These are phyloP conservation scores for Pavo muticus DNA, from an alignment of 2,113 vertebrate species.

Conservation along the genomic window DNA sequence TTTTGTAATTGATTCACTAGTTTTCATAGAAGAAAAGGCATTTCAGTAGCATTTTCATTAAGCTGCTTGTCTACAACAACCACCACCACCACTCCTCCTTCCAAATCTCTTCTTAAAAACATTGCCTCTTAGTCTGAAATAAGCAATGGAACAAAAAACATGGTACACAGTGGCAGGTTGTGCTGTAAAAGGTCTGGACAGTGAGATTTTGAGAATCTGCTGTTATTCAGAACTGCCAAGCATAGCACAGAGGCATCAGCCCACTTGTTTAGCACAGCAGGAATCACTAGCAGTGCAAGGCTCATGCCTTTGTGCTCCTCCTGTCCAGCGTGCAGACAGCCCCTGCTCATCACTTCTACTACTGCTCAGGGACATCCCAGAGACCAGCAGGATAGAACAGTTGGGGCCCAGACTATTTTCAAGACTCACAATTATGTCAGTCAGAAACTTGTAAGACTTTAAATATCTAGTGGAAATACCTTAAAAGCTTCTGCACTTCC, in stretches of 20 bases:
- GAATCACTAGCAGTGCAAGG: rapidly evolving
- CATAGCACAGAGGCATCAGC: neutral
- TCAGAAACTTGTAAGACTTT: neutral
- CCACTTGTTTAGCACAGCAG: rapidly evolving
- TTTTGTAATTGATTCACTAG: slow-evolving; percentile 78
- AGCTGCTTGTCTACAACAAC: slow-evolving; percentile 64
- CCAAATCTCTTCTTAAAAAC: slow-evolving; percentile 54
- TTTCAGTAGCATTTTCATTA: slow-evolving; percentile 77
- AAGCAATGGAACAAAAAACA: neutral
- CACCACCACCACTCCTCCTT: neutral
- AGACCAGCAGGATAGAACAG: neutral
- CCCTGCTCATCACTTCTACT: neutral
- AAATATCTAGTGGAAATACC: neutral
- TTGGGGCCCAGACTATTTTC: neutral
- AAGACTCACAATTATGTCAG: neutral
- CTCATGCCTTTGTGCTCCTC: neutral
- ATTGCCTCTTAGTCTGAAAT: neutral
- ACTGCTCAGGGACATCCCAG: neutral
- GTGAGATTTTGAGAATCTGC: neutral
- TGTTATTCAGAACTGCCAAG: neutral
- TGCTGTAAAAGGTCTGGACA: neutral
- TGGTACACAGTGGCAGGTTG: neutral
- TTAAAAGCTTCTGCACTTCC: neutral
- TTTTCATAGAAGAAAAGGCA: slow-evolving; percentile 71
- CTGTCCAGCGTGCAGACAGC: neutral